A percentile compares a stretch with the other conserved stretches of the same genome.
These are phyloP conservation scores for Drosophila pectinifera DNA, from an alignment of 1,140 invertebrate species.

Conservation along the genomic window DNA sequence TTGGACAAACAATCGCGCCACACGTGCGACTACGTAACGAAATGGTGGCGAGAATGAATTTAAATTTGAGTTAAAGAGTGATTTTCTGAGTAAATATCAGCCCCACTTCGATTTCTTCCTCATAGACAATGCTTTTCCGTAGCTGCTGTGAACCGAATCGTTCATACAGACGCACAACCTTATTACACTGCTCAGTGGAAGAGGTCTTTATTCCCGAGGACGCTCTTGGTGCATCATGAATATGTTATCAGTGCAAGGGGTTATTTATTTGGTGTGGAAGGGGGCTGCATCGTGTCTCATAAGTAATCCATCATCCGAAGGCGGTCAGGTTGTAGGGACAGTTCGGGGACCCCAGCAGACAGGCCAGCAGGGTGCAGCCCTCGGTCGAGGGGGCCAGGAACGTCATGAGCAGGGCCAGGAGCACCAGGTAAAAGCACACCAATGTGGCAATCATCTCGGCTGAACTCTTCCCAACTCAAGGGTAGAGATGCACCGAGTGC, in stretches of 20 bases:
- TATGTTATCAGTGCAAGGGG: conserved; percentile 13
- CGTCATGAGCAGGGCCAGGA: conserved; percentile 31
- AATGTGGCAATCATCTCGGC: conserved; percentile 38
- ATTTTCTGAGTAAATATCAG: neutral
- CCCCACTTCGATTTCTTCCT: neutral
- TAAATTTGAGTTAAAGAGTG: too few relatives aligned
- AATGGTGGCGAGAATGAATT: neutral
- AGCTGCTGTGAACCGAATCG: neutral
- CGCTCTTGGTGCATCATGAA: neutral
- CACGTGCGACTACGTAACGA: conserved; percentile 25
- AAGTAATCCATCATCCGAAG: conserved; percentile 8
- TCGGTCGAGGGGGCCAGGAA: conserved; percentile 22
- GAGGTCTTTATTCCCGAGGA: neutral
- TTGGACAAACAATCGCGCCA: conserved; percentile 16
- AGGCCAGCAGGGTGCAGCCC: conserved; percentile 32
- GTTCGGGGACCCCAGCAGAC: conserved; percentile 8
- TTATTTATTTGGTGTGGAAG: conserved; percentile 33
- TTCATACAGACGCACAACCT: neutral
- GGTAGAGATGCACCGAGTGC: too few relatives aligned
- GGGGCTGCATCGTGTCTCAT: neutral
- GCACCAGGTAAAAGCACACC: conserved; percentile 40
- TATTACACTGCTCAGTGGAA: neutral
- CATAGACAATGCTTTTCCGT: too few relatives aligned
- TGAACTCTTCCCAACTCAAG: conserved; percentile 11
- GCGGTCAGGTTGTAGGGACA: conserved; percentile 34